phyloP scores from a whole-genome alignment of 2,888 invertebrate genomes.

The Uloborus plumipes region DNA sequence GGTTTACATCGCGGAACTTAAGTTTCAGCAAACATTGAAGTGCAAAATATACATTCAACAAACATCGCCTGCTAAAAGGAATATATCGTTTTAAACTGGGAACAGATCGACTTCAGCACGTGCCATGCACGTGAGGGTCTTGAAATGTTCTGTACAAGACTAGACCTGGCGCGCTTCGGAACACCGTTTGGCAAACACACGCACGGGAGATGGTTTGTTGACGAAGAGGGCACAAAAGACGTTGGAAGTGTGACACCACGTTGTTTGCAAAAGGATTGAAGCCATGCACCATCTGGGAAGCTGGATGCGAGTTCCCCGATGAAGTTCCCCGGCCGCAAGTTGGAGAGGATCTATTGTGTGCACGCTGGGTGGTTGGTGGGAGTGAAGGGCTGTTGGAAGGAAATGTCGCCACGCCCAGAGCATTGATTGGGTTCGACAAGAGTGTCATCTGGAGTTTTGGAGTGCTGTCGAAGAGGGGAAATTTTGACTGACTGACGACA shows the following conservation, averaged over 20 bases:
- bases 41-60: no score
- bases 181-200: constrained; percentile 41
- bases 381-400: constrained; percentile 8
- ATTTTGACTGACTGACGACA: constrained; percentile 31
- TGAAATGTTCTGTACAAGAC: no score
- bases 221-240: constrained; percentile 29
- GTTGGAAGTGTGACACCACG: constrained; percentile 22
- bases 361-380: background rate
- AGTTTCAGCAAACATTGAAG: no score
- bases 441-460: constrained; percentile 51
- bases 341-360: constrained; percentile 26
- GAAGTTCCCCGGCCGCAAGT: constrained; percentile 23
- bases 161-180: no score
- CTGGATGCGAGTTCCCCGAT: constrained; percentile 1
- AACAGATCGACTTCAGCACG: no score
- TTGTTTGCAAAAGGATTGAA: constrained; percentile 8
- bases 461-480: constrained; percentile 4
- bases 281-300: constrained; percentile 39
- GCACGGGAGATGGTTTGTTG: constrained; percentile 30
- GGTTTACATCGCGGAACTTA: no score
- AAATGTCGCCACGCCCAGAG: constrained; percentile 25
- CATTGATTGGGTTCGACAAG: constrained; percentile 35
- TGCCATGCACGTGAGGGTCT: no score
- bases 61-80: no score
- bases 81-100: no score